Base-by-base conservation (phyloP, 2,888 invertebrate species). In the Cheilosia pagana region DNA sequence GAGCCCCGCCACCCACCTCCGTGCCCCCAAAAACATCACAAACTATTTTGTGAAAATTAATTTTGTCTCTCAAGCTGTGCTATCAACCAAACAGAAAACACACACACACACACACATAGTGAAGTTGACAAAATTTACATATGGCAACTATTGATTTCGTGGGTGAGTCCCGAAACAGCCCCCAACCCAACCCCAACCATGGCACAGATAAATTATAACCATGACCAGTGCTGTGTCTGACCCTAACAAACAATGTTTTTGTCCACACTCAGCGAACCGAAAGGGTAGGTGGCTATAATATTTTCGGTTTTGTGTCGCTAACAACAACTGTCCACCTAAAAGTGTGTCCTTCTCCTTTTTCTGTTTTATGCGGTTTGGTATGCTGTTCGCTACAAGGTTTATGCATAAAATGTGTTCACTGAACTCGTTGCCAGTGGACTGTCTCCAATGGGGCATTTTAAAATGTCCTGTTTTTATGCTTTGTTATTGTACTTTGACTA, bases 61-160 rank as follows among this genome's bases (percentile, higher is more conserved):
- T 74, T 74, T 74, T 74, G 74, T 74, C 74, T 16, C 63, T 45
- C 63, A 55, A 55, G 74, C 74, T 74, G 74, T 63, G 55, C 21
- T 35, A 35, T 35, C 35, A 35, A 12, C 35, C 12, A 35, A 3
- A 35, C 2, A 25, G 45, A 35, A 48, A 28, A 55, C 53, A 63
- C 72, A 74, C 63, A 28, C 28, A 28, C 28, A 7, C 63, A 74
- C 55, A 74, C 60, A 72, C 74, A 63, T n/a, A n/a, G n/a, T n/a
- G n/a, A n/a, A 74, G 55, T 45, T 63, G 74, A 74, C 74, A 63
- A 74, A 74, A 74, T 74, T 63, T 74, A 48, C 74, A 74, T 74
- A 63, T 45, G 62, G 43, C 52, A 35, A 63, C 28, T 63, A 74
- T 74, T 63, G 63, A 74, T 74, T 74, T 25, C 62, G 10, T 55